Evolutionary conservation across 2,113 vertebrate species (phyloP), one percentile per base, ranked within the genome.

Genomic region (Ceuthmochares aereus): DNA sequence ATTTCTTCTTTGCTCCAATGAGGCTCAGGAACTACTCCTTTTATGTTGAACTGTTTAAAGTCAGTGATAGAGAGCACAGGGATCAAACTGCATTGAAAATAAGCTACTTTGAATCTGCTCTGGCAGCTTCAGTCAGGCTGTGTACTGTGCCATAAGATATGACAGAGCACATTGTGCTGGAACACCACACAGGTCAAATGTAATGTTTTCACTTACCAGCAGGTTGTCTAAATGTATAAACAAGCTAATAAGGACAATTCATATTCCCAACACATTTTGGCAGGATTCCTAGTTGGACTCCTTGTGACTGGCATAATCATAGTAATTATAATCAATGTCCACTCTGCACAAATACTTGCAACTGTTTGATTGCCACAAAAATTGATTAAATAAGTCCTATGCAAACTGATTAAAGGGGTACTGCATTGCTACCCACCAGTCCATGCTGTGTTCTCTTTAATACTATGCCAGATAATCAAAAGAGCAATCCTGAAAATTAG

Each of bases 371-470:
- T 93, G 76, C 18, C 76, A 84, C 10, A n/a, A 93, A 90, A 89
- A 30, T 25, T 59, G 58, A 81, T 92, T 51, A 72, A 96, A 34
- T 80, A 49, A 94, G 60, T 64, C 49, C 64, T 81, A 43, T 73
- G 56, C 55, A 88, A 90, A 92, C 27, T 68, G 60, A 90, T 90
- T 89, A 86, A 92, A 92, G 76, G 70, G 22, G 11, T 68, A 73
- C n/a, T 84, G 68, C 52, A 68, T 37, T 54, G 47, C 49, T 86
- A 7, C 2, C 54, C 52, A 23, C 32, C 34, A 58, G 16, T 7
- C 51, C 1, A 0, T 77, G 56, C 40, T 81, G 36, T 68, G 90
- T n/a, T 51, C 45, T 78, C 87, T 81, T 94, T 88, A 56, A 77
- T 47, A 93, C 54, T 72, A 77, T 2, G 4, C 82, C 91, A 79